These are phyloP conservation scores for Phyllotis vaccarum DNA, from an alignment of 2,797 vertebrate genomes.

Conservation along the genomic window DNA sequence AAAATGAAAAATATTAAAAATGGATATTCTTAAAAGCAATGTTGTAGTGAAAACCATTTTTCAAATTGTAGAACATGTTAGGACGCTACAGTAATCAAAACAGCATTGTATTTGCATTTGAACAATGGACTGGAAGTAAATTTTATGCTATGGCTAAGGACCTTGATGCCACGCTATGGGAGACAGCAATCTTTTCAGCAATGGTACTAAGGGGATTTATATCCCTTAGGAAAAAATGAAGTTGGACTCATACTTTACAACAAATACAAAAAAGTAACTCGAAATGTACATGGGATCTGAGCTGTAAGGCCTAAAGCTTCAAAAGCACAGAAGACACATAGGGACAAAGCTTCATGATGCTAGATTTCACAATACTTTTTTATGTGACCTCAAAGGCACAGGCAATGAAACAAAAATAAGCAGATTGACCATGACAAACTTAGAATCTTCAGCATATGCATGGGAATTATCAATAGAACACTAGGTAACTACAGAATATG, in stretches of 20 bases:
- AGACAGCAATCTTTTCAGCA: neutral
- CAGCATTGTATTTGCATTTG: neutral
- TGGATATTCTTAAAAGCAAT: neutral
- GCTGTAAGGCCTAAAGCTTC: neutral
- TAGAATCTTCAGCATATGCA: neutral
- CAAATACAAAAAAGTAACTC: neutral
- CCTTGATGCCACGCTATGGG: neutral
- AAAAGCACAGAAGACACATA: neutral
- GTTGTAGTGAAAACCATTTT: neutral
- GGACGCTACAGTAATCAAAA: neutral
- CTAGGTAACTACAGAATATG: neutral
- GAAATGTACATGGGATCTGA: neutral
- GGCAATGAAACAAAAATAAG: neutral
- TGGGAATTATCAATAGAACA: neutral
- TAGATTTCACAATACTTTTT: neutral
- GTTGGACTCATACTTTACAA: neutral
- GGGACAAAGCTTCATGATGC: neutral
- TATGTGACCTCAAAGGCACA: neutral
- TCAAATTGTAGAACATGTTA: constrained; percentile 3
- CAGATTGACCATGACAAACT: neutral
- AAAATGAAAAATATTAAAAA: neutral
- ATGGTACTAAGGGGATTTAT: neutral
- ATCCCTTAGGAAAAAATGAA: neutral
- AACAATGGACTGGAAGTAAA: neutral
- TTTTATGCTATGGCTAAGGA: neutral